Percentiles rank a stretch among this genome's conserved stretches.
phyloP scores from a whole-genome alignment of 2,797 vertebrate species.

The Poliocrania exsul region DNA sequence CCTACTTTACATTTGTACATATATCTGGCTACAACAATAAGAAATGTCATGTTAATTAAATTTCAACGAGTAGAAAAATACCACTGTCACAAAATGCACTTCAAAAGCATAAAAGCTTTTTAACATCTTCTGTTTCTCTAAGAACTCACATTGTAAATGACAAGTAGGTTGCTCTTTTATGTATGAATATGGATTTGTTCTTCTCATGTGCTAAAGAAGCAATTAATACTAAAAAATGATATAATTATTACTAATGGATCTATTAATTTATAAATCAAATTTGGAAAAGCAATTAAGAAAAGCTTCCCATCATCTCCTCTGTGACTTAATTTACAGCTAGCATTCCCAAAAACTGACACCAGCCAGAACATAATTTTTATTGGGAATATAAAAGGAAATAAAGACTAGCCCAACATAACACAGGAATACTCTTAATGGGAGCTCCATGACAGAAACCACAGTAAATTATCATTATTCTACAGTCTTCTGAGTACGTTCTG shows the following conservation, averaged over 20 bases:
- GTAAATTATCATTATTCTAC: neutral
- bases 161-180: neutral
- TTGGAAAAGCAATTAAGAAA: slow-evolving; percentile 27
- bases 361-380: neutral
- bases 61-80: neutral
- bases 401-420: neutral
- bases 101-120: neutral
- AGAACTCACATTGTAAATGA: neutral
- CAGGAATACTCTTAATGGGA: neutral
- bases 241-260: slow-evolving; percentile 33
- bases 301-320: neutral
- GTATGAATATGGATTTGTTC: neutral
- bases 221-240: slow-evolving; percentile 2
- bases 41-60: neutral
- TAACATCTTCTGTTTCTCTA: neutral
- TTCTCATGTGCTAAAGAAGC: neutral
- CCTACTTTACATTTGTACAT: neutral
- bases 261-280: slow-evolving; percentile 37
- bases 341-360: neutral
- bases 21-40: neutral
- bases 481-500: neutral
- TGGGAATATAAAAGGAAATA: neutral
- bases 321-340: slow-evolving; percentile 6
- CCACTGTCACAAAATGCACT: neutral
- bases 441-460: neutral